These are phyloP conservation scores for Maniola hyperantus DNA, from an alignment of 2,888 invertebrate genomes.

Conservation along the genomic window DNA sequence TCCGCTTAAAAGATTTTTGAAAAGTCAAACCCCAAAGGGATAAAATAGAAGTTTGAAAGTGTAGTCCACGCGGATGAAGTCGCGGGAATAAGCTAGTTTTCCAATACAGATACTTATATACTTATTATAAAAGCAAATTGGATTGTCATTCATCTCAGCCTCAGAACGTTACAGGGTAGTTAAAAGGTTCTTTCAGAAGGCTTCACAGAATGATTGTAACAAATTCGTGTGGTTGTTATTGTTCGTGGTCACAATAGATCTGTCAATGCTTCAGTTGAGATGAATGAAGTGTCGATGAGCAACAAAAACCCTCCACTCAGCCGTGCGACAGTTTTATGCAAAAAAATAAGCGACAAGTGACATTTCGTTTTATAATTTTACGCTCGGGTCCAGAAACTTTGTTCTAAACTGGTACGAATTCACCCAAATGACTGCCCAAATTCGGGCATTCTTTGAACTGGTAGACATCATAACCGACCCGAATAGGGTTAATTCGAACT, in stretches of 20 bases:
- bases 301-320: conserved; percentile 36
- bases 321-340: conserved; percentile 48
- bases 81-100: too few relatives aligned
- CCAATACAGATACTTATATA: neutral
- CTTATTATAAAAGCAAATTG: neutral
- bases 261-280: conserved; percentile 75
- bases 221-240: conserved; percentile 65
- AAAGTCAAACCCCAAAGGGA: too few relatives aligned
- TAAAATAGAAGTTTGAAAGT: too few relatives aligned
- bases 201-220: conserved; percentile 46
- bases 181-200: conserved; percentile 39
- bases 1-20: too few relatives aligned
- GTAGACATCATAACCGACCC: too few relatives aligned
- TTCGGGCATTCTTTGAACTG: too few relatives aligned
- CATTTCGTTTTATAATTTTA: neutral
- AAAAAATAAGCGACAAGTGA: conserved; percentile 38
- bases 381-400: too few relatives aligned
- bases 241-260: conserved; percentile 71
- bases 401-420: too few relatives aligned
- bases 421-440: too few relatives aligned
- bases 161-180: conserved; percentile 10
- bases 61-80: too few relatives aligned
- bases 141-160: neutral
- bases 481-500: too few relatives aligned
- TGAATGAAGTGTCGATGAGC: conserved; percentile 69